Evolutionary conservation across 2,888 invertebrate genomes (phyloP).

Genomic region (Trissolcus brochymenae): DNA sequence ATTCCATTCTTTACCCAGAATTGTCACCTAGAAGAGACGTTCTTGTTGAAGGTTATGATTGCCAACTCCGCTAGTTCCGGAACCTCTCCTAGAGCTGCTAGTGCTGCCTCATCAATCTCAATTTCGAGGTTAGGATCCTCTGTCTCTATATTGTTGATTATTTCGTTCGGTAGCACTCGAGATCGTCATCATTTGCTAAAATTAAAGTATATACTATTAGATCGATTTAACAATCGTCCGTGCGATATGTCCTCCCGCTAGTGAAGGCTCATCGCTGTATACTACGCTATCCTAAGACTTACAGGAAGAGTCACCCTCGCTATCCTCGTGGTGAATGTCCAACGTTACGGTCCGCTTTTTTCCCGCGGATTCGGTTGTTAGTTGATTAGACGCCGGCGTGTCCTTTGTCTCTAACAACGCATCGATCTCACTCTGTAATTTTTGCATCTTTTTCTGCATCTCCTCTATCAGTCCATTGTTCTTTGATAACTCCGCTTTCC

Average conservation of each 20-base stretch:
- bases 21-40: neutral
- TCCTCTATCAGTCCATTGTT: neutral
- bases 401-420: neutral
- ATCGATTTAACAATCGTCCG: neutral
- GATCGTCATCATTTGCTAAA: neutral
- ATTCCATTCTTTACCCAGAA: neutral
- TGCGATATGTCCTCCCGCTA: neutral
- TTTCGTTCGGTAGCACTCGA: neutral
- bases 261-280: neutral
- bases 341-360: neutral
- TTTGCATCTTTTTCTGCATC: neutral
- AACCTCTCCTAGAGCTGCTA: neutral
- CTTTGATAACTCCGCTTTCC: neutral
- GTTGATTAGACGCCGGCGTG: neutral
- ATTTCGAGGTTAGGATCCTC: neutral
- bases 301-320: neutral
- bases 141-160: neutral
- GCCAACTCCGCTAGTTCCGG: neutral
- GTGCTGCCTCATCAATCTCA: neutral
- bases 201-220: no score
- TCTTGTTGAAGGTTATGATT: neutral
- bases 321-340: neutral
- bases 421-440: neutral
- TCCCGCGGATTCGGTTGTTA: neutral
- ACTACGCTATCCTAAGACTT: neutral